These are phyloP conservation scores for Caiman crocodilus DNA, from an alignment of 2,797 vertebrate genomes.

Conservation along the genomic window DNA sequence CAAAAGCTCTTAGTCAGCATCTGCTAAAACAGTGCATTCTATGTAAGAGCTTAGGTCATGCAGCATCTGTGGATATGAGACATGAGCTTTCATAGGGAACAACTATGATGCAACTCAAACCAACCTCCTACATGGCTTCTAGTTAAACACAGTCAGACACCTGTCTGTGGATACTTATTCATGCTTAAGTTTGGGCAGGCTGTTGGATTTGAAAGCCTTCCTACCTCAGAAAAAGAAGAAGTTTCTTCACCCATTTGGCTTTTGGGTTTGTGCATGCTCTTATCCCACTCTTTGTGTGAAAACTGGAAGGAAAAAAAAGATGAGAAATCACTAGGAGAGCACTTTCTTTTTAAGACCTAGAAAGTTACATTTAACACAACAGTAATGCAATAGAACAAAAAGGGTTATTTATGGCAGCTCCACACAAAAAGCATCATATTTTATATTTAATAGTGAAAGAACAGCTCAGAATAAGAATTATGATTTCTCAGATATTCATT, in stretches of 20 bases:
- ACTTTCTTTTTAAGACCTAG: too few species aligned
- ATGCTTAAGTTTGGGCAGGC: neutral
- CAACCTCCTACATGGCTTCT: too few species aligned
- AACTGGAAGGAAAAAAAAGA: conserved; percentile 32
- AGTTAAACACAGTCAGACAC: neutral
- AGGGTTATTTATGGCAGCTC: neutral
- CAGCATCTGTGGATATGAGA: too few species aligned
- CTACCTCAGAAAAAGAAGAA: neutral
- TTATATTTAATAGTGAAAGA: conserved; percentile 1
- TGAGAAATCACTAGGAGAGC: neutral
- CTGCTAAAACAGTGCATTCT: neutral
- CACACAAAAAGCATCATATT: neutral
- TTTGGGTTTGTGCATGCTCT: conserved; percentile 23
- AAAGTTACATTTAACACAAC: neutral
- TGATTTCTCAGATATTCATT: neutral
- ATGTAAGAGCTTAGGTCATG: neutral
- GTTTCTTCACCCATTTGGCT: neutral
- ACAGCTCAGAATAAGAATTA: neutral
- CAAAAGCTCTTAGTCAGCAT: neutral
- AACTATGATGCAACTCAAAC: too few species aligned
- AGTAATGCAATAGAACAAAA: neutral
- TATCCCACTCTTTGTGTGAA: neutral
- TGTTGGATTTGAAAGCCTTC: neutral
- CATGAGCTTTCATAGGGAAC: too few species aligned
- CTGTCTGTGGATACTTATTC: accelerated